Percentiles rank a stretch among this genome's conserved stretches.
Conservation (phyloP, 2,797 vertebrate species). For the Diplodus sargus region DNA sequence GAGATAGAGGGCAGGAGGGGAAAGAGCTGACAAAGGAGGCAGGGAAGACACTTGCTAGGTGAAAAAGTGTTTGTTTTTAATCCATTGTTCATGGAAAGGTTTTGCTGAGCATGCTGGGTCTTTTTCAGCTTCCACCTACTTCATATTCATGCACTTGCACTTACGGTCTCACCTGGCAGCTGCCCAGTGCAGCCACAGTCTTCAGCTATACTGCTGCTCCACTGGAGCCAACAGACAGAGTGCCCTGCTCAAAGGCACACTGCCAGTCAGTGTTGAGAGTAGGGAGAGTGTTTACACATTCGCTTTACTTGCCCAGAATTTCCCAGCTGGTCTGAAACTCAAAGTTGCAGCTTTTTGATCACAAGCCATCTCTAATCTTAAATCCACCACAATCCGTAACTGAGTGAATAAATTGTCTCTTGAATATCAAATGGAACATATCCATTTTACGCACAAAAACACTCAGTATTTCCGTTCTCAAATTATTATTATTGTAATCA, state of each 20-base stretch:
- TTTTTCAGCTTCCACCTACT: conserved; percentile 48
- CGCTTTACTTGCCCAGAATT: conserved; percentile 56
- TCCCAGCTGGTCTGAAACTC: conserved; percentile 53
- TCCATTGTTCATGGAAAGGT: conserved; percentile 49
- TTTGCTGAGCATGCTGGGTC: conserved; percentile 64
- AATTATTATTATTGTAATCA: conserved; percentile 18
- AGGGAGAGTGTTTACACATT: conserved; percentile 60
- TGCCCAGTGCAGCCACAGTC: conserved; percentile 45
- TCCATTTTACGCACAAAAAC: conserved; percentile 28
- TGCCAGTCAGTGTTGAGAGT: conserved; percentile 61
- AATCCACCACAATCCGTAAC: conserved; percentile 33
- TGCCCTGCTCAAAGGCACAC: conserved; percentile 66
- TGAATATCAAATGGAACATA: conserved; percentile 45
- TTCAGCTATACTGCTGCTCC: conserved; percentile 49
- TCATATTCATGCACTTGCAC: conserved; percentile 54
- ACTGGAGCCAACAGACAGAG: conserved; percentile 38
- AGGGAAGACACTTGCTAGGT: conserved; percentile 52
- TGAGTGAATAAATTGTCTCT: conserved; percentile 51
- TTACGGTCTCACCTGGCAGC: conserved; percentile 57
- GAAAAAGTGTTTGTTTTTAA: conserved; percentile 48
- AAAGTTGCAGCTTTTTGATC: conserved; percentile 50
- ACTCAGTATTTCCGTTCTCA: conserved; percentile 5
- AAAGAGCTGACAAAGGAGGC: conserved; percentile 63
- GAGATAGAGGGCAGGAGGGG: conserved; percentile 53
- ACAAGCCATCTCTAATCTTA: conserved; percentile 54